Conservation (phyloP, 2,888 invertebrate genomes). For the Megastigmus dorsalis region DNA sequence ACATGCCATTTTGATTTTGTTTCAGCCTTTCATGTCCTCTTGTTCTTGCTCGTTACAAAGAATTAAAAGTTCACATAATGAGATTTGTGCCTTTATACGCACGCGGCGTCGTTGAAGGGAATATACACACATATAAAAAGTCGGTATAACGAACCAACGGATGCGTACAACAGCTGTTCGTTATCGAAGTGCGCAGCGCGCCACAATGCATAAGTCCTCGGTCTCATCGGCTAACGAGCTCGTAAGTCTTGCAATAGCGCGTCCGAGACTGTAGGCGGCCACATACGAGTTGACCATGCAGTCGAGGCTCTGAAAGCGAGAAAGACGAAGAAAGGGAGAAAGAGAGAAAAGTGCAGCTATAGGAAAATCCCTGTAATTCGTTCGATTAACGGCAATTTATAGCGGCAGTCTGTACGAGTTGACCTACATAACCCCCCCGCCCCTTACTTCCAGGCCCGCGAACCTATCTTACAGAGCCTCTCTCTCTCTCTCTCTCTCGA, state of each 20-base stretch:
- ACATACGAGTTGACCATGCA: too few relatives aligned
- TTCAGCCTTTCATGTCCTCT: too few relatives aligned
- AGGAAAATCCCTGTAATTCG: conserved; percentile 55
- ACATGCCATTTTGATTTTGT: too few relatives aligned
- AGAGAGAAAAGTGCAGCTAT: conserved; percentile 33
- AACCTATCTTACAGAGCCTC: conserved; percentile 42
- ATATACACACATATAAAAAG: too few relatives aligned
- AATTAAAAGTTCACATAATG: too few relatives aligned
- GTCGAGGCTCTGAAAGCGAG: too few relatives aligned
- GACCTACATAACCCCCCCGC: conserved; percentile 49
- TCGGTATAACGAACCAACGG: too few relatives aligned
- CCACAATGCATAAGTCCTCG: neutral
- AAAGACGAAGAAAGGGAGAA: conserved; percentile 4
- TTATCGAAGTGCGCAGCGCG: neutral
- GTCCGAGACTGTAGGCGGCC: too few relatives aligned
- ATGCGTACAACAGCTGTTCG: neutral
- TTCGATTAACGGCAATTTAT: conserved; percentile 56
- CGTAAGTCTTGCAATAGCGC: conserved; percentile 26
- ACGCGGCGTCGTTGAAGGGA: too few relatives aligned
- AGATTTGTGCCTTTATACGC: too few relatives aligned
- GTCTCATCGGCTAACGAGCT: conserved; percentile 20
- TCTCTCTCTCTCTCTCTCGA: conserved; percentile 13
- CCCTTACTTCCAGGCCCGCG: conserved; percentile 17
- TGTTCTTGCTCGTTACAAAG: too few relatives aligned
- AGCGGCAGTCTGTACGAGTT: conserved; percentile 46